Evolutionary conservation across 2,113 vertebrate genomes (phyloP), one percentile per base, ranked within the genome.

Genomic region (Erythrolamprus reginae): DNA sequence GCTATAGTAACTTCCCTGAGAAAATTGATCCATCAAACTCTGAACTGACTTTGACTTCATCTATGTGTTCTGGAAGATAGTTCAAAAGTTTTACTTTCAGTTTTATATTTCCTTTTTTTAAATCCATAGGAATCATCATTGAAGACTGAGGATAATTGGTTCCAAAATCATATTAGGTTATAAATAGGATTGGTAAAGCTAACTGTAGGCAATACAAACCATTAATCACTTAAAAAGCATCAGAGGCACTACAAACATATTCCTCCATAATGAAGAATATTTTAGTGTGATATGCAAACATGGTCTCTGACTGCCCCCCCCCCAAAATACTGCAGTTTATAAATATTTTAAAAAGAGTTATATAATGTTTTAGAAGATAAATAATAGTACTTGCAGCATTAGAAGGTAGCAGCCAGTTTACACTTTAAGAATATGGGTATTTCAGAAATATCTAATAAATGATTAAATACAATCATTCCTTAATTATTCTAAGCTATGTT

Each of bases 361-460:
- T 65, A 33, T 61, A 45, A 33, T 24, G 17, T 58, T 56, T 15
- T 15, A 33, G 10, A 84, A 58, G 28, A 48, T 65, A 26, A 77
- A 38, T 86, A 5, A 51, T 61, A 0, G 0, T 1, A 70, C 38
- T 86, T 92, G 70, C 0, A 23, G 5, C 13, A 50, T 15, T 84
- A 10, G 19, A 89, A 82, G 51, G 42, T 45, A 86, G 42, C 3
- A 0, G 38, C 7, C 2, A 0, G 0, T 8, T 12, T 45, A 82
- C 38, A 38, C 21, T 86, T 92, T 58, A 3, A 56, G 86, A 91
- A 84, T 86, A 19, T 42, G 38, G 92, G 84, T 90, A 52, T 88
- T 51, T 95, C 51, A 84, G 58, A 87, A 91, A 91, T 93, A 92
- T 94, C 92, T 94, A 70, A 89, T 91, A 86, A 90, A 86, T 92